phyloP scores from a whole-genome alignment of 2,888 invertebrate species.

The Rapana venosa region DNA sequence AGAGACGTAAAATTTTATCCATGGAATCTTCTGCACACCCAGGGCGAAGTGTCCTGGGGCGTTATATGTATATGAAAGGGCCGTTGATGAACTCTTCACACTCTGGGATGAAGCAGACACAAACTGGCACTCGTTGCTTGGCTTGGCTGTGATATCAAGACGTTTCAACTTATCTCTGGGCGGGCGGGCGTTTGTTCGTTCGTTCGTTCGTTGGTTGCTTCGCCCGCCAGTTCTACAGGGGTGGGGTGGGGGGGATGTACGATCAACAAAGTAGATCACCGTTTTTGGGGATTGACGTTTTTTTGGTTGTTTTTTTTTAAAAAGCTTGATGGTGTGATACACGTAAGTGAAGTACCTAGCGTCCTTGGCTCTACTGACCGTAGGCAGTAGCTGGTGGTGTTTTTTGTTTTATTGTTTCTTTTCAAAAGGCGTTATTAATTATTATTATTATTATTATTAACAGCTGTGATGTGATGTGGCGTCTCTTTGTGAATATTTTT shows the following conservation, averaged over 20 bases:
- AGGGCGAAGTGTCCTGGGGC: neutral
- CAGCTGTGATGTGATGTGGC: slow-evolving; percentile 12
- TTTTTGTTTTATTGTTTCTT: neutral
- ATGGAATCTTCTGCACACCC: neutral
- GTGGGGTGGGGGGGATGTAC: neutral
- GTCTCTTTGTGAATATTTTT: slow-evolving; percentile 9
- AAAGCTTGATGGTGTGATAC: slow-evolving; percentile 16
- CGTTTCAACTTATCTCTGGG: slow-evolving; percentile 16
- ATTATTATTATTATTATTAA: too few relatives aligned
- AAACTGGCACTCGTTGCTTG: slow-evolving; percentile 34
- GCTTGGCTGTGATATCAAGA: slow-evolving; percentile 44
- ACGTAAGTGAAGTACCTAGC: neutral
- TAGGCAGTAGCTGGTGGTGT: neutral
- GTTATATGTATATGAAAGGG: neutral
- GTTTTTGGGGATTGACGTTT: neutral
- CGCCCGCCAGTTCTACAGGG: too few relatives aligned
- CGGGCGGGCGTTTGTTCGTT: neutral
- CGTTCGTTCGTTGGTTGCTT: too few relatives aligned
- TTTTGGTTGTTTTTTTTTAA: neutral
- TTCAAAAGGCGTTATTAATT: neutral
- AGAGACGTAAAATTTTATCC: neutral
- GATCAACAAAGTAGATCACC: neutral
- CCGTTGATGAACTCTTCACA: neutral
- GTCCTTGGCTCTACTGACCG: neutral
- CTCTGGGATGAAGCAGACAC: neutral